Evolutionary conservation across 1,140 invertebrate genomes (phyloP), one percentile per base, ranked within the genome.

Genomic region (Trinorchestia longiramus): DNA sequence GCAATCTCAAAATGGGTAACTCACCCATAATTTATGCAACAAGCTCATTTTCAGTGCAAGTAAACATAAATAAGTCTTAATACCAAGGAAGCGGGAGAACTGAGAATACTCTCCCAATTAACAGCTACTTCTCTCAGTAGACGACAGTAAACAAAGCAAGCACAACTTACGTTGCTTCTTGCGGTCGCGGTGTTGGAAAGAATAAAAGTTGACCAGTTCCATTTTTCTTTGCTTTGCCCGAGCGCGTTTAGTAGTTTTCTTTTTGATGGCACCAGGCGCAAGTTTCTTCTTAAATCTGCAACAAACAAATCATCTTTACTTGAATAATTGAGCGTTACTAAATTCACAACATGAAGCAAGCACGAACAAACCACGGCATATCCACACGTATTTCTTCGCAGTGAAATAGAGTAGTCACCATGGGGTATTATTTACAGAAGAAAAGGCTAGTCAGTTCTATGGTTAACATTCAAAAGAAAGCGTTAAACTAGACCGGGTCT

Each of bases 261-360:
- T 94, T n/a, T 94, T 8, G 40, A 94, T 94, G 4, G 92, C 92
- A 45, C 92, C 92, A 45, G 92, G 92, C 8, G 92, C 92, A 28
- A 94, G 45, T 94, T 47, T 94, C 44, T 94, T 94, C 92, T 94
- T 94, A 47, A 94, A 94, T 11, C 92, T 94, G 92, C 19, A 94
- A 45, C 0, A 45, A 47, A 45, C 11, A 36, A 77, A 77, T 77
- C 11, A 77, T 36, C 28, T 36, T 77, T 36, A 77, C 62, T 19
- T 11, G 8, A 11, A 19, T 1, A 77, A 77, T 3, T 77, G 36
- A 15, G 36, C 15, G 36, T 3, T 36, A 77, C 28, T 23, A 77
- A 77, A 77, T 23, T 77, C 62, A 36, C 62, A 77, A 77, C 47
- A 77, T 77, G 3, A 77, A 77, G 62, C 11, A 77, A 23, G 47